A percentile compares a stretch with the other conserved stretches of the same genome.
phyloP scores from a whole-genome alignment of 2,113 vertebrate genomes.

The Craseonycteris thonglongyai region DNA sequence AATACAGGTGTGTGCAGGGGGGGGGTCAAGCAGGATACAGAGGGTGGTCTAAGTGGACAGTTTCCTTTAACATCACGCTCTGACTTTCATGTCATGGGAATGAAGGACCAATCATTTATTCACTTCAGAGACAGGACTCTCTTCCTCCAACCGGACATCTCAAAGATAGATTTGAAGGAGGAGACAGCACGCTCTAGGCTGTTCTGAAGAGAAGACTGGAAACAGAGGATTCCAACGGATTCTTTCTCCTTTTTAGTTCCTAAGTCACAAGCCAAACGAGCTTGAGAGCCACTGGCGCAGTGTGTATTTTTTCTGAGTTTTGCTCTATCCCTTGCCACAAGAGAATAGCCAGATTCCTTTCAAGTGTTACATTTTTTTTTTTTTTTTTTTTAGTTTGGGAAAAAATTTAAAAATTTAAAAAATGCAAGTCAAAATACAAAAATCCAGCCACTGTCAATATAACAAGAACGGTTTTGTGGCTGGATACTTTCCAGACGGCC shows the following conservation, averaged over 20 bases:
- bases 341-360: background rate
- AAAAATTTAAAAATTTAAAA: slow-evolving; percentile 25
- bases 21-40: background rate
- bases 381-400: slow-evolving; percentile 31
- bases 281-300: background rate
- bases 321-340: background rate
- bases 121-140: background rate
- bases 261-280: background rate
- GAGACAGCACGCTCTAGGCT: background rate
- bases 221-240: background rate
- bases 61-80: background rate
- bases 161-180: background rate
- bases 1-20: background rate
- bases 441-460: no score
- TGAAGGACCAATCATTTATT: background rate
- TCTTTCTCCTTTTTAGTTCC: background rate
- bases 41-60: no score
- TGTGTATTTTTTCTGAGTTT: background rate
- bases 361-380: background rate
- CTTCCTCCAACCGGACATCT: background rate
- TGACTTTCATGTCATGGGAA: background rate
- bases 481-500: no score
- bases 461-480: no score
- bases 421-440: background rate
- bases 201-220: background rate